These are phyloP conservation scores for Halcyon malimbica DNA, from an alignment of 2,113 vertebrate genomes.

Conservation along the genomic window DNA sequence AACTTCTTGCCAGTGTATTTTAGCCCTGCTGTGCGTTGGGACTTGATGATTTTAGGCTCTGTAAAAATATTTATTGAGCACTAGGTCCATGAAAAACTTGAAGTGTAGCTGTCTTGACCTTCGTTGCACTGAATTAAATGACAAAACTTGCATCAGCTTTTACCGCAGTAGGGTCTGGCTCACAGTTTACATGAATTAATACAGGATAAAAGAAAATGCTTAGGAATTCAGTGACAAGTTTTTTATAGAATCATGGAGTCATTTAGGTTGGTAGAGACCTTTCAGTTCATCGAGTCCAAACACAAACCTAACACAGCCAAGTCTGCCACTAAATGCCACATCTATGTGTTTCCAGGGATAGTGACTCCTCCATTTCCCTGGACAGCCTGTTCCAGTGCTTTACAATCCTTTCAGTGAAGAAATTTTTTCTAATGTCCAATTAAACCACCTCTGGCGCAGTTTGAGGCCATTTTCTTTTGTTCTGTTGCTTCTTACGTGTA, in stretches of 20 bases:
- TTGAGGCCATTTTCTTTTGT: background rate
- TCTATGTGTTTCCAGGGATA: background rate
- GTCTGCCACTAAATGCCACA: background rate
- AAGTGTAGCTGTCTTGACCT: background rate
- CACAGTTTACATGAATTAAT: background rate
- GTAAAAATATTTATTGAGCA: background rate
- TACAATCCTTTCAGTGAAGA: background rate
- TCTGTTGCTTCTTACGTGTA: fast-evolving
- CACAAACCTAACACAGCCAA: fast-evolving
- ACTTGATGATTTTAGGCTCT: background rate
- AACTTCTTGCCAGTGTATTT: constrained; percentile 12
- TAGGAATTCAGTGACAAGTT: background rate
- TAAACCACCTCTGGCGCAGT: background rate
- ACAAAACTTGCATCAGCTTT: background rate
- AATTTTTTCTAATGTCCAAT: background rate
- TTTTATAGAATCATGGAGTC: background rate
- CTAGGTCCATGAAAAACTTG: background rate
- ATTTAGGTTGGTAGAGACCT: background rate
- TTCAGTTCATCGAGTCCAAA: background rate
- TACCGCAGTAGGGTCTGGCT: background rate
- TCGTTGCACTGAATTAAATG: background rate
- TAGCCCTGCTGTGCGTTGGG: background rate
- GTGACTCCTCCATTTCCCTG: background rate
- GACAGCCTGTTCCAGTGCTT: background rate
- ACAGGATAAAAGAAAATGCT: background rate